Percentiles rank a stretch among this genome's conserved stretches.
phyloP scores from a whole-genome alignment of 2,888 invertebrate species.

The Dexiosoma caninum region DNA sequence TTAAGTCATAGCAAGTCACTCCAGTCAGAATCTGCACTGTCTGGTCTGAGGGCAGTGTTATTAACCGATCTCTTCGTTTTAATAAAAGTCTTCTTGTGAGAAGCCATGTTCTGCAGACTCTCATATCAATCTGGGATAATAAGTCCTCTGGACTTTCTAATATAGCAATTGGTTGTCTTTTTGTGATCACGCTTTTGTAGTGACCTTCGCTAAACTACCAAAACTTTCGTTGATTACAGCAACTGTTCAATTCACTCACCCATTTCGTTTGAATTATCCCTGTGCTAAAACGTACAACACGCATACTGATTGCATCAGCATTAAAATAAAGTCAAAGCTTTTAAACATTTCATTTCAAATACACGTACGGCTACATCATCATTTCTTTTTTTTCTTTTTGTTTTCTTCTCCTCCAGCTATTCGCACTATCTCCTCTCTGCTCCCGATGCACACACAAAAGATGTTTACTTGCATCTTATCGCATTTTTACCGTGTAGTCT shows the following conservation, averaged over 20 bases:
- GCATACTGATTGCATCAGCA: slow-evolving; percentile 63
- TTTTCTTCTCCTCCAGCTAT: background rate
- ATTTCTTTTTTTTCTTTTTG: background rate
- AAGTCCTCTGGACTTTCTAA: too few relatives aligned
- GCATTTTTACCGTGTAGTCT: slow-evolving; percentile 13
- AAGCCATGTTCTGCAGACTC: too few relatives aligned
- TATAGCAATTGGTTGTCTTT: too few relatives aligned
- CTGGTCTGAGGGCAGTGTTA: too few relatives aligned
- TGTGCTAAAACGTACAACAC: slow-evolving; percentile 48
- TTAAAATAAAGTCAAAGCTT: slow-evolving; percentile 59
- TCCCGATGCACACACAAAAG: background rate
- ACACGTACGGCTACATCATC: slow-evolving; percentile 42
- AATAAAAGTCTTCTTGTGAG: too few relatives aligned
- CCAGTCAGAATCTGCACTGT: too few relatives aligned
- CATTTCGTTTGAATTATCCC: slow-evolving; percentile 16
- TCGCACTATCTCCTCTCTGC: background rate
- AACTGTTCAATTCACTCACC: background rate
- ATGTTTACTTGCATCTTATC: background rate
- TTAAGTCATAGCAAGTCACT: too few relatives aligned
- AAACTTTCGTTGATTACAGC: too few relatives aligned
- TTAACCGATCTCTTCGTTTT: too few relatives aligned
- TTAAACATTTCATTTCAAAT: slow-evolving; percentile 51
- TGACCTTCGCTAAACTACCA: too few relatives aligned
- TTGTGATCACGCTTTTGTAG: too few relatives aligned
- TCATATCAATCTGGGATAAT: too few relatives aligned